These are phyloP conservation scores for Neodontobutis hainanensis DNA, from an alignment of 2,113 vertebrate genomes.

Conservation along the genomic window DNA sequence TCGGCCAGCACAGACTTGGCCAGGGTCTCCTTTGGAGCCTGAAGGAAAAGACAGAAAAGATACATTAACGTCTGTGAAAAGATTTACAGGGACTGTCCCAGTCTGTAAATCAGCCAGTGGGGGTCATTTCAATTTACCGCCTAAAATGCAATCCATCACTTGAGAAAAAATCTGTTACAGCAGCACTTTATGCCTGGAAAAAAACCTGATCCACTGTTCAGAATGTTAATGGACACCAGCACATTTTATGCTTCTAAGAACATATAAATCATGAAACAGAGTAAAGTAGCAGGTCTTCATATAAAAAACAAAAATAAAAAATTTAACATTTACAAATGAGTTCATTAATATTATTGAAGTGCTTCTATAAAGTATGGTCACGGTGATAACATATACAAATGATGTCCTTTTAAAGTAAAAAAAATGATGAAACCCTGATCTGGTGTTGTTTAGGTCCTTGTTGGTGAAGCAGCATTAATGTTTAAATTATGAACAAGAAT, in stretches of 20 bases:
- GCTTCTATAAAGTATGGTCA: not conserved
- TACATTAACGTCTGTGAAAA: not conserved
- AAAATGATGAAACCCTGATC: not conserved
- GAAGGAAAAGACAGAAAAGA: slow-evolving; percentile 17
- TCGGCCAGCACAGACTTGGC: slow-evolving; percentile 97
- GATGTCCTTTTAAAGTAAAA: too few relatives aligned
- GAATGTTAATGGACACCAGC: not conserved
- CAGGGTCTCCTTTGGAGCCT: slow-evolving; percentile 97
- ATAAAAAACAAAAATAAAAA: too few relatives aligned
- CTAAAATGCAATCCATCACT: too few relatives aligned
- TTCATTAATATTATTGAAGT: not conserved
- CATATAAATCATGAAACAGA: not conserved
- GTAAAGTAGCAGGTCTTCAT: not conserved
- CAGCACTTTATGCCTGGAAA: not conserved
- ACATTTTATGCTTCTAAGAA: not conserved
- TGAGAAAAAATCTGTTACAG: not conserved
- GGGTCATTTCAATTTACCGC: not conserved
- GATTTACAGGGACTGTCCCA: not conserved
- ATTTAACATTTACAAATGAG: not conserved
- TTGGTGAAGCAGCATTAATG: not conserved
- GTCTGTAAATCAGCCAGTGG: not conserved
- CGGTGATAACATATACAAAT: not conserved
- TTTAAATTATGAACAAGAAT: too few relatives aligned
- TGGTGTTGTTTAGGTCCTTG: not conserved
- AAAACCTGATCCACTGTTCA: not conserved